These are phyloP conservation scores for Astreopora myriophthalma DNA, from an alignment of 64 coral and sea anemone species.

Conservation along the genomic window DNA sequence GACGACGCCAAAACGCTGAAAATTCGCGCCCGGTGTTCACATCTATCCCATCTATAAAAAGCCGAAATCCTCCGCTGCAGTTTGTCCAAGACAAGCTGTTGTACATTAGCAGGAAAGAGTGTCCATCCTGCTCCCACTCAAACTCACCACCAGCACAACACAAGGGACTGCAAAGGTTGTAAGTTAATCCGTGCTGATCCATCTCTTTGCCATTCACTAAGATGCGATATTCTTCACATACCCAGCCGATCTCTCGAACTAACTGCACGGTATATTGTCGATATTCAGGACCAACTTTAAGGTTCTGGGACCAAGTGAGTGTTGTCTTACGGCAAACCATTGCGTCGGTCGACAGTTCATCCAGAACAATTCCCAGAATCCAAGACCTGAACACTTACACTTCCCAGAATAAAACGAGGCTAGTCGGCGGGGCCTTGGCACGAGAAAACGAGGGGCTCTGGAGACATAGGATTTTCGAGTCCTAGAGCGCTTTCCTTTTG, in stretches of 20 bases:
- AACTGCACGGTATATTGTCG: slow-evolving; percentile 75
- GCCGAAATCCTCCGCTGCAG: slow-evolving; percentile 73
- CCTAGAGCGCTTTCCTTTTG: no score
- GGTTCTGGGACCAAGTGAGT: no score
- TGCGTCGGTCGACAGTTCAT: no score
- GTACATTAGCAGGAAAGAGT: slow-evolving; percentile 78
- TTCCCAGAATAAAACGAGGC: no score
- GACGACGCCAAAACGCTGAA: slow-evolving; percentile 83
- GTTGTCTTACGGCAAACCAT: no score
- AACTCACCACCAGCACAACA: slow-evolving; percentile 78
- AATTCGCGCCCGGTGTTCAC: slow-evolving; percentile 94
- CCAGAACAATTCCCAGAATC: no score
- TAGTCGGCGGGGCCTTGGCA: no score
- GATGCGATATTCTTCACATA: slow-evolving; percentile 78
- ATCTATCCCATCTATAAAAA: slow-evolving; percentile 90
- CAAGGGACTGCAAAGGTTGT: slow-evolving; percentile 89
- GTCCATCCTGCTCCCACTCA: slow-evolving; percentile 94
- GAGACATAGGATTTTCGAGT: no score
- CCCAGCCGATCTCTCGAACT: slow-evolving; percentile 59
- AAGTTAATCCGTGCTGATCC: slow-evolving; percentile 58
- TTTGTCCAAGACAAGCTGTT: slow-evolving; percentile 71
- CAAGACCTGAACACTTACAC: no score
- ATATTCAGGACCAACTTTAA: no score
- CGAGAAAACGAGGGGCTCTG: no score
- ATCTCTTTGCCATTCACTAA: slow-evolving; percentile 75